phyloP scores from a whole-genome alignment of 1,140 invertebrate species.

The Monochamus saltuarius region DNA sequence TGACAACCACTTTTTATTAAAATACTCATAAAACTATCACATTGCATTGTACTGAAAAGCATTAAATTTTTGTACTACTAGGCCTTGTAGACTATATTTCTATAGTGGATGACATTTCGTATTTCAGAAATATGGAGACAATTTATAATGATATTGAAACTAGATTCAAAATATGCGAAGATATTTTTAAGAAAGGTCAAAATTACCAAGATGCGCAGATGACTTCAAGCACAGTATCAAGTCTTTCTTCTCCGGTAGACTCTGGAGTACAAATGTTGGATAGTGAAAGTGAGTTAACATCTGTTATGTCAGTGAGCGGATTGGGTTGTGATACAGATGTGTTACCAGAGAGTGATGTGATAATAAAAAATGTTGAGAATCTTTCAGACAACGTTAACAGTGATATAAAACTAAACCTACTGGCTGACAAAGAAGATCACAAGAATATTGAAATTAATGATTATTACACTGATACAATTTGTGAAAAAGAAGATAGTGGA shows the following conservation, averaged over 20 bases:
- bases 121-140: not conserved
- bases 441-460: too few species aligned
- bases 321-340: conserved; percentile 49
- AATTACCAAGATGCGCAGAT: conserved; percentile 36
- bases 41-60: too few species aligned
- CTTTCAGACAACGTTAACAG: too few species aligned
- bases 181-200: conserved; percentile 15
- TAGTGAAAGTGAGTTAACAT: conserved; percentile 58
- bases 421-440: too few species aligned
- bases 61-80: too few species aligned
- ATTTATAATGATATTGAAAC: conserved; percentile 16
- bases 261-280: conserved; percentile 57
- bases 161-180: conserved; percentile 16
- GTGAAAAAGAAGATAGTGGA: conserved; percentile 1
- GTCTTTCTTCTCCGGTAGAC: conserved; percentile 52
- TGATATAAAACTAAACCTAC: too few species aligned
- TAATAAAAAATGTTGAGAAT: too few species aligned
- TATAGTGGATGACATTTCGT: too few species aligned
- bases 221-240: conserved; percentile 48
- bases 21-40: too few species aligned
- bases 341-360: conserved; percentile 15
- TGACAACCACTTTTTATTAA: too few species aligned
- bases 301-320: conserved; percentile 53
- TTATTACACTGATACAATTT: too few species aligned
- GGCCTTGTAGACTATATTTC: too few species aligned